Conservation (phyloP, 2,113 vertebrate genomes). For the Lipophrys pholis region DNA sequence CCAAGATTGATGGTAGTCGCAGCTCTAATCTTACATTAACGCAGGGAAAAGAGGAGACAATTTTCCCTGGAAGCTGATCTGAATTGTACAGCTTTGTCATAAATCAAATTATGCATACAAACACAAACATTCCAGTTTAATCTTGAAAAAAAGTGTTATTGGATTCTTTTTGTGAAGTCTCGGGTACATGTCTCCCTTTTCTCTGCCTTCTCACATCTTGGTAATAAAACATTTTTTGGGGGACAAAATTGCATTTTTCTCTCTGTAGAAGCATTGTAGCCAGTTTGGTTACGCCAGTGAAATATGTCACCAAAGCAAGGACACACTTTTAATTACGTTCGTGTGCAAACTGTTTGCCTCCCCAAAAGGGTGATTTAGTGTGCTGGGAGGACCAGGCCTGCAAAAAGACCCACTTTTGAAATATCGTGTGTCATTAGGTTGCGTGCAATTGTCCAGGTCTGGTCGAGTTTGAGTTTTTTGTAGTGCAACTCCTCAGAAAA, state of each 20-base stretch:
- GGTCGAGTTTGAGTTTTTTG: slow-evolving; percentile 17
- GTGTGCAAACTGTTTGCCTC: slow-evolving; percentile 31
- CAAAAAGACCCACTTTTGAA: slow-evolving; percentile 15
- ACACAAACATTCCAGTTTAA: slow-evolving; percentile 59
- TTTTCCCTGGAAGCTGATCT: slow-evolving; percentile 49
- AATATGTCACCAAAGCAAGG: slow-evolving; percentile 53
- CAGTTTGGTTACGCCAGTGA: slow-evolving; percentile 4
- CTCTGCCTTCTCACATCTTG: slow-evolving; percentile 28
- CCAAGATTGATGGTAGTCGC: slow-evolving; percentile 62
- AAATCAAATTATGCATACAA: slow-evolving; percentile 58
- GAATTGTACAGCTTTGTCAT: slow-evolving; percentile 44
- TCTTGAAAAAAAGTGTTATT: slow-evolving; percentile 53
- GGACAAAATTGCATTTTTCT: not conserved
- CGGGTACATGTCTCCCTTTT: slow-evolving; percentile 11
- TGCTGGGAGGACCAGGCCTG: slow-evolving; percentile 26
- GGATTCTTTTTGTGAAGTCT: slow-evolving; percentile 52
- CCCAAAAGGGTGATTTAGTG: slow-evolving; percentile 26
- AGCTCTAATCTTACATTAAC: slow-evolving; percentile 73
- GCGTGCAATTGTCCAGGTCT: not conserved
- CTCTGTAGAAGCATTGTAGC: slow-evolving; percentile 2
- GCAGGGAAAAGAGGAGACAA: slow-evolving; percentile 46
- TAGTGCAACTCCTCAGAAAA: slow-evolving; percentile 24
- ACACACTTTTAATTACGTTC: slow-evolving; percentile 58
- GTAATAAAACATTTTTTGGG: slow-evolving; percentile 35
- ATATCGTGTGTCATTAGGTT: not conserved